These are phyloP conservation scores for Monarcha castaneiventris DNA, from an alignment of 2,113 vertebrate species.

Conservation along the genomic window DNA sequence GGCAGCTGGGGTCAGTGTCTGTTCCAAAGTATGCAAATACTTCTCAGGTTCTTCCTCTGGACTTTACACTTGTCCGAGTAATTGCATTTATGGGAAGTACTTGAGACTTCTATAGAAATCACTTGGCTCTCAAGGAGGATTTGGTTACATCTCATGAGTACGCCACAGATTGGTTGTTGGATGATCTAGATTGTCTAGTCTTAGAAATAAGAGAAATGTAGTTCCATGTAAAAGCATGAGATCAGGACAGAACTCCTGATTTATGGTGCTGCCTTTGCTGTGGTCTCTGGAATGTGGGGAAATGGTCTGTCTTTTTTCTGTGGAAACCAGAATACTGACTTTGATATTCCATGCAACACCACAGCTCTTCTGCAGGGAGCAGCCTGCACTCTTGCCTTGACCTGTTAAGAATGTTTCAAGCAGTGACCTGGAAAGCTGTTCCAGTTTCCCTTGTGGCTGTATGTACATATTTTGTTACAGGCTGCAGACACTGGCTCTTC, in stretches of 20 bases:
- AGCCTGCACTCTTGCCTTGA: background rate
- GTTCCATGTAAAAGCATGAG: background rate
- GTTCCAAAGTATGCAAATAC: background rate
- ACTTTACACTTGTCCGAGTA: background rate
- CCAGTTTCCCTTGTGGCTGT: background rate
- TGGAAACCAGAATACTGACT: background rate
- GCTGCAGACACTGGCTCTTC: background rate
- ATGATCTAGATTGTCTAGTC: background rate
- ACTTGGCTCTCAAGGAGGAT: background rate
- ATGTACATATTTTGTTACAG: rapidly evolving
- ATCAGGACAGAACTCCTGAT: background rate
- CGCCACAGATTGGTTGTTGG: background rate
- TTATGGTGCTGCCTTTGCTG: background rate
- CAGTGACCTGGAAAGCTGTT: background rate
- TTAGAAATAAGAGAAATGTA: background rate
- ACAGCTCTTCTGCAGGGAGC: background rate
- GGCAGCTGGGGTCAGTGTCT: background rate
- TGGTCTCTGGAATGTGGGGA: background rate
- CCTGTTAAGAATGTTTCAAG: background rate
- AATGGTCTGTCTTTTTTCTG: background rate
- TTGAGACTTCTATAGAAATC: background rate
- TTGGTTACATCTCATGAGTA: background rate
- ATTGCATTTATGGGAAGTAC: background rate
- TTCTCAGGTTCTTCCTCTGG: background rate
- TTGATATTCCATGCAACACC: rapidly evolving